A percentile compares a stretch with the other conserved stretches of the same genome.
phyloP scores from a whole-genome alignment of 2,888 invertebrate genomes.

The Luffia ferchaultella region DNA sequence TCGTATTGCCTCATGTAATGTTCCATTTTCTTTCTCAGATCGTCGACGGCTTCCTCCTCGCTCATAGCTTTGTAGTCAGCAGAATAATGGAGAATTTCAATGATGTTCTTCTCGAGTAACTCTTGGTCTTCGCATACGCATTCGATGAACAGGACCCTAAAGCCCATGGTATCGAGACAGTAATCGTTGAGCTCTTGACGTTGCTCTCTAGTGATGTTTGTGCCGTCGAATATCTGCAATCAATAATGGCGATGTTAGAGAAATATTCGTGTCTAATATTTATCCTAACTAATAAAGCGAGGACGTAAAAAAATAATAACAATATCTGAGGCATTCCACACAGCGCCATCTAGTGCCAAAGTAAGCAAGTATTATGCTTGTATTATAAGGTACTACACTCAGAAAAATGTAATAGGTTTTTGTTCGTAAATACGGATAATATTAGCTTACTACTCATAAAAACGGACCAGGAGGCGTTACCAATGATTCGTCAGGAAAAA shows the following conservation, averaged over 20 bases:
- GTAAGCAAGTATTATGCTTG: too few relatives aligned
- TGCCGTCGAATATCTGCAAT: slow-evolving; percentile 87
- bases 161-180: slow-evolving; percentile 75
- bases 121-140: slow-evolving; percentile 85
- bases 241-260: neutral
- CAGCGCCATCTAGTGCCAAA: too few relatives aligned
- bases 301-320: too few relatives aligned
- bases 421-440: too few relatives aligned
- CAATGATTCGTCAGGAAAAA: neutral
- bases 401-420: too few relatives aligned
- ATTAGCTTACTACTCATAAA: too few relatives aligned
- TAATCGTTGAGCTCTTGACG: slow-evolving; percentile 79
- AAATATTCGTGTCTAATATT: too few relatives aligned
- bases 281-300: too few relatives aligned
- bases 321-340: too few relatives aligned
- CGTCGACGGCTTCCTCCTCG: slow-evolving; percentile 78
- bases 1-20: slow-evolving; percentile 87
- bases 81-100: slow-evolving; percentile 84
- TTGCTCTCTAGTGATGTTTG: slow-evolving; percentile 86
- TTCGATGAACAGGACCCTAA: slow-evolving; percentile 90
- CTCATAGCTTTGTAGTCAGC: slow-evolving; percentile 87
- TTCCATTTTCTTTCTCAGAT: slow-evolving; percentile 81
- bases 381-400: too few relatives aligned
- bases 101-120: slow-evolving; percentile 52
- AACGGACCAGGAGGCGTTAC: too few relatives aligned